phyloP scores from a whole-genome alignment of 2,797 vertebrate species.

The Balearica regulorum region DNA sequence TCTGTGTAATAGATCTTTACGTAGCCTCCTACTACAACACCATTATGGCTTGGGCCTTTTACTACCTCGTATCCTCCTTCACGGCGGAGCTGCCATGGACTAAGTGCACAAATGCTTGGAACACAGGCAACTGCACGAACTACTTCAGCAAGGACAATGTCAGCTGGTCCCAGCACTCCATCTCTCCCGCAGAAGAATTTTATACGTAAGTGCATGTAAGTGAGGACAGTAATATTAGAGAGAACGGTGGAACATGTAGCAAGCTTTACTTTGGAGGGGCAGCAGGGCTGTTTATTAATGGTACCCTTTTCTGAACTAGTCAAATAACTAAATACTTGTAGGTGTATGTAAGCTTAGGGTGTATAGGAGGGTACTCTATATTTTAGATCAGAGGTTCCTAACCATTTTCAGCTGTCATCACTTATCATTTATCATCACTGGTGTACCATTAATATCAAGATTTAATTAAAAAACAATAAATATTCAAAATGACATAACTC shows the following conservation, averaged over 20 bases:
- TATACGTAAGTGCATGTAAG: constrained; percentile 96
- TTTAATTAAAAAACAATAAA: neutral
- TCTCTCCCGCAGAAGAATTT: constrained; percentile 96
- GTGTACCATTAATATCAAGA: neutral
- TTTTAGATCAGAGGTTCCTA: neutral
- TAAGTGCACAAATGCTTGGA: constrained; percentile 91
- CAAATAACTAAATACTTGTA: neutral
- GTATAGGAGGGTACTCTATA: neutral
- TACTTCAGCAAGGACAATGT: constrained; percentile 88
- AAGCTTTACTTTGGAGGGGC: neutral
- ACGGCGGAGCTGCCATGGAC: constrained; percentile 89
- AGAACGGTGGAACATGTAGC: neutral
- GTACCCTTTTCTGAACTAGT: neutral
- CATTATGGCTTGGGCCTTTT: constrained; percentile 98
- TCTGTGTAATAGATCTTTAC: constrained; percentile 95
- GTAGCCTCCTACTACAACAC: constrained; percentile 99
- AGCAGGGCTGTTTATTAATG: neutral
- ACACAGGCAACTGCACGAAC: constrained; percentile 89
- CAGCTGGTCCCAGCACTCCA: constrained; percentile 87
- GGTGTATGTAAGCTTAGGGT: neutral
- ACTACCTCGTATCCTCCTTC: constrained; percentile 95
- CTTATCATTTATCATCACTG: neutral
- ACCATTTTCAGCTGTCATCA: neutral
- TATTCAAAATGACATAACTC: neutral
- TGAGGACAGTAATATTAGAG: constrained; percentile 45